These are phyloP conservation scores for Sorex fumeus DNA, from an alignment of 2,113 vertebrate genomes.

Conservation along the genomic window DNA sequence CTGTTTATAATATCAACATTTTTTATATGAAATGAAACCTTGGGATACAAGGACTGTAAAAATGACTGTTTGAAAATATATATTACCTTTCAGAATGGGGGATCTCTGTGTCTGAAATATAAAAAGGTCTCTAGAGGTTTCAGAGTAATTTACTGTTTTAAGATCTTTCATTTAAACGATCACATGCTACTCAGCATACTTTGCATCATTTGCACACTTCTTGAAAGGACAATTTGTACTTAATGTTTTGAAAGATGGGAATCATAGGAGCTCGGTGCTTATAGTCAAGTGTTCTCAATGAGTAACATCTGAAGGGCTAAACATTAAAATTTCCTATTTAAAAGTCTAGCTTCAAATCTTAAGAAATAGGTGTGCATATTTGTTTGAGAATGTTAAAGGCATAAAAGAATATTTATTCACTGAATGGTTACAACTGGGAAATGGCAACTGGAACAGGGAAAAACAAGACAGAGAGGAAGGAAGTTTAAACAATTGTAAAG, in stretches of 20 bases:
- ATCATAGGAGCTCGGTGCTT: neutral
- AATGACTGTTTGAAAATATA: constrained; percentile 44
- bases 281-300: neutral
- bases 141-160: neutral
- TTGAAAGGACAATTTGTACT: constrained; percentile 40
- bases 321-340: constrained; percentile 29
- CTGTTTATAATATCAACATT: constrained; percentile 61
- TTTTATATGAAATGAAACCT: constrained; percentile 65
- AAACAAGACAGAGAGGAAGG: neutral
- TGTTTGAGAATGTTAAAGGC: neutral
- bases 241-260: constrained; percentile 31
- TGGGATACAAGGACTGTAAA: constrained; percentile 48
- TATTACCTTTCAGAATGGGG: constrained; percentile 48
- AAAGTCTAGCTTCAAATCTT: neutral
- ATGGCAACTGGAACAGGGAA: neutral
- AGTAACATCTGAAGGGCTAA: neutral
- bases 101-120: neutral
- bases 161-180: constrained; percentile 5
- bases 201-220: neutral
- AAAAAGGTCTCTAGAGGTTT: constrained; percentile 1
- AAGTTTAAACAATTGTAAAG: constrained; percentile 52
- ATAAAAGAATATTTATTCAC: constrained; percentile 14
- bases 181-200: neutral
- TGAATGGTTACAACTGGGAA: neutral
- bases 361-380: constrained; percentile 13